These are phyloP conservation scores for Heliconius hewitsoni DNA, from an alignment of 1,140 invertebrate species.

Conservation along the genomic window DNA sequence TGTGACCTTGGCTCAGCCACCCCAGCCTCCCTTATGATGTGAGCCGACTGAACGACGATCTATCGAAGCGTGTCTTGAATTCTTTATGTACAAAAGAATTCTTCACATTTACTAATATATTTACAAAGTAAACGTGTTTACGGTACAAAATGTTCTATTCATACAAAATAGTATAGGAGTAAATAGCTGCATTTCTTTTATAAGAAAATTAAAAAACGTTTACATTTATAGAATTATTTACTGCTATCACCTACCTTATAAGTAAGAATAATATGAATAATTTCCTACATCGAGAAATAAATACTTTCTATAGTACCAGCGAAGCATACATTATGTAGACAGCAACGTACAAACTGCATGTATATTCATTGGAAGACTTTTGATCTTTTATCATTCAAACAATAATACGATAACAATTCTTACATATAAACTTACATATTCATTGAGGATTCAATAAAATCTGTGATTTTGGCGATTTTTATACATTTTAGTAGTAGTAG, in stretches of 20 bases:
- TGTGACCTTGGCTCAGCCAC: conserved; percentile 45
- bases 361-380: conserved; percentile 33
- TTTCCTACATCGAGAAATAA: conserved; percentile 23
- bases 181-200: neutral
- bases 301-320: conserved; percentile 27
- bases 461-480: no score
- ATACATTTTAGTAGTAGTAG: no score
- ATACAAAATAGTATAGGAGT: neutral
- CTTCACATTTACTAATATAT: conserved; percentile 23
- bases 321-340: conserved; percentile 35
- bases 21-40: conserved; percentile 32
- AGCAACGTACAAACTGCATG: conserved; percentile 35
- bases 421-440: neutral
- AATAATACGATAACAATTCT: neutral
- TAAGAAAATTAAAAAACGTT: neutral
- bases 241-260: neutral
- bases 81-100: conserved; percentile 24
- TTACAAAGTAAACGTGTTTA: conserved; percentile 32
- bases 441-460: neutral
- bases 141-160: neutral
- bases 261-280: conserved; percentile 25
- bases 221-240: neutral
- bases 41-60: conserved; percentile 39
- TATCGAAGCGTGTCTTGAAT: conserved; percentile 37
- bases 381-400: conserved; percentile 17